Evolutionary conservation across 2,113 vertebrate genomes (phyloP).

Genomic region (Machaerirhynchus nigripectus): DNA sequence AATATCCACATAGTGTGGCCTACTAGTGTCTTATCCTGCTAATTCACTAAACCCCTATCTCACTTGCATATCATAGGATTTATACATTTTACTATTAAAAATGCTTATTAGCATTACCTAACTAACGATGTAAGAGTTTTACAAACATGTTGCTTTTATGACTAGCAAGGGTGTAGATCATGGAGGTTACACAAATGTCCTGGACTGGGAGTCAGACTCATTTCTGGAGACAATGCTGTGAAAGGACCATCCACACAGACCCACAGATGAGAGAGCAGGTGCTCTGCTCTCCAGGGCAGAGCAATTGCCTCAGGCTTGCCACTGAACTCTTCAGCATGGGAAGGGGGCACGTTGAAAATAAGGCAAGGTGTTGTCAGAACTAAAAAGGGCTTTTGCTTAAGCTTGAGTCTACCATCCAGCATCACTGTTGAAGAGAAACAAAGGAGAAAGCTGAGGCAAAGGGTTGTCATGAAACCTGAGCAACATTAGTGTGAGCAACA

Average conservation of each 20-base stretch:
- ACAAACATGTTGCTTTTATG: background rate
- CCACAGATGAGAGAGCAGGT: background rate
- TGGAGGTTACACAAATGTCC: background rate
- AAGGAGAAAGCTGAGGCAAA: background rate
- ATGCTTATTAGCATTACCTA: background rate
- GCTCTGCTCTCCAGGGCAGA: background rate
- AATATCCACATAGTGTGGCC: background rate
- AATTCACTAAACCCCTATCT: background rate
- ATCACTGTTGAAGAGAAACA: background rate
- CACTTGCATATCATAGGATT: background rate
- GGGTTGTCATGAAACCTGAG: background rate
- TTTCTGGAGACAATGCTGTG: background rate
- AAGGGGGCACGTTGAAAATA: background rate
- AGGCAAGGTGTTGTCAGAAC: background rate
- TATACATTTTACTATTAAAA: background rate
- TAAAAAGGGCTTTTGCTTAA: background rate
- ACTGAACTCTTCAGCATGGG: background rate
- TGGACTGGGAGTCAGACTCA: background rate
- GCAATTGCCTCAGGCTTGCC: background rate
- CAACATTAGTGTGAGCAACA: background rate
- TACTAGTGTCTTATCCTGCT: background rate
- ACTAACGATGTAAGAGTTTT: fast-evolving
- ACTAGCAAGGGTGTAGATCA: background rate
- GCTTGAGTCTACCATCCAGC: background rate
- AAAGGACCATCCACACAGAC: background rate